These are phyloP conservation scores for Myotis myotis DNA, from an alignment of 2,797 vertebrate genomes.

Conservation along the genomic window DNA sequence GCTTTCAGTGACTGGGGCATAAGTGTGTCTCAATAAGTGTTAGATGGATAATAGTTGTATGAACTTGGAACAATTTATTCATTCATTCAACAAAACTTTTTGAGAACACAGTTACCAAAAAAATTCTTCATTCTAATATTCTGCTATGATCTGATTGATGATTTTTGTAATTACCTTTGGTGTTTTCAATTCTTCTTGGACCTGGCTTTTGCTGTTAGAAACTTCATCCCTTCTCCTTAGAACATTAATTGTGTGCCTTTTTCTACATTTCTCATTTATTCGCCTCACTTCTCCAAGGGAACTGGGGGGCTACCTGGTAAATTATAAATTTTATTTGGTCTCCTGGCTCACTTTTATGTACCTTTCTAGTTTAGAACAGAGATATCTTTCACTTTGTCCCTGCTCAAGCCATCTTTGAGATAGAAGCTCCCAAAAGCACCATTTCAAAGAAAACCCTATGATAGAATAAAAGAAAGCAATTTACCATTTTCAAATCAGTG, in stretches of 20 bases:
- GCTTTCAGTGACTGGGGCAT: background rate
- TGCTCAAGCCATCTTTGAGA: conserved; percentile 3
- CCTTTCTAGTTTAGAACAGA: conserved; percentile 19
- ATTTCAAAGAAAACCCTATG: conserved; percentile 46
- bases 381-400: background rate
- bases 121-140: background rate
- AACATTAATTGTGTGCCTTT: background rate
- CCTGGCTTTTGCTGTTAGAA: background rate
- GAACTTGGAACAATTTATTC: background rate
- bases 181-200: background rate
- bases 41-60: background rate
- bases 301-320: background rate
- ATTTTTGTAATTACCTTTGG: background rate
- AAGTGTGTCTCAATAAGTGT: background rate
- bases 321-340: background rate
- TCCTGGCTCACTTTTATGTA: background rate
- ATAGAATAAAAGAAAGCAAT: conserved; percentile 43
- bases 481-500: conserved; percentile 54
- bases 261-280: background rate
- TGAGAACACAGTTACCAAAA: background rate
- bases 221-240: background rate
- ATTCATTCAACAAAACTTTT: background rate
- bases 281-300: background rate
- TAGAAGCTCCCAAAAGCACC: conserved; percentile 22
- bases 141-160: background rate